A percentile compares a stretch with the other conserved stretches of the same genome.
Evolutionary conservation across 1,140 invertebrate species (phyloP).

Genomic region (Brachionus asplanchnoidis): DNA sequence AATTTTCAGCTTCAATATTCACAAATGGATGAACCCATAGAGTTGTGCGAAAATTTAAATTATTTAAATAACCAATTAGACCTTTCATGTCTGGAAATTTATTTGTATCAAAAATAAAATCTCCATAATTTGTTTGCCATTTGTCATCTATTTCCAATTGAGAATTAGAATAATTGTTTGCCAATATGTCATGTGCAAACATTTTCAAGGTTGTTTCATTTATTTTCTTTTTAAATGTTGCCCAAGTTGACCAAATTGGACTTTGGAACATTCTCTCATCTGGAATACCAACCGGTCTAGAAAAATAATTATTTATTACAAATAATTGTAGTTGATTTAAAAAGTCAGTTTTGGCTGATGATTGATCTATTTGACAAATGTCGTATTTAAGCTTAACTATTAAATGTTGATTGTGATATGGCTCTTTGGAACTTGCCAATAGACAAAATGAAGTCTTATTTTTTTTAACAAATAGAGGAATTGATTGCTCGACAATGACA

Average conservation of each 20-base stretch:
- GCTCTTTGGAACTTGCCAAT: slow-evolving; percentile 43
- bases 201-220: slow-evolving; percentile 64
- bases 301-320: slow-evolving; percentile 38
- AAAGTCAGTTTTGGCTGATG: background rate
- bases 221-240: slow-evolving; percentile 68
- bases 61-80: slow-evolving; percentile 61
- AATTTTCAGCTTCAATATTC: slow-evolving; percentile 17
- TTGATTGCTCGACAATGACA: slow-evolving; percentile 47
- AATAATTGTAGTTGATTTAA: slow-evolving; percentile 9
- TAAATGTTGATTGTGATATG: slow-evolving; percentile 17
- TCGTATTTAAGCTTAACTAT: slow-evolving; percentile 28
- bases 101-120: slow-evolving; percentile 65
- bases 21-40: slow-evolving; percentile 86
- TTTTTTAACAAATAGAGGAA: slow-evolving; percentile 51
- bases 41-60: slow-evolving; percentile 67
- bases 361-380: slow-evolving; percentile 17
- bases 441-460: slow-evolving; percentile 22
- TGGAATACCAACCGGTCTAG: slow-evolving; percentile 59
- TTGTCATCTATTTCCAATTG: slow-evolving; percentile 81
- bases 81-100: slow-evolving; percentile 71
- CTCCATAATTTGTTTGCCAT: slow-evolving; percentile 59
- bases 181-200: slow-evolving; percentile 65
- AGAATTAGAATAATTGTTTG: slow-evolving; percentile 67
- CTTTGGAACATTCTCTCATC: slow-evolving; percentile 67
- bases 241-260: slow-evolving; percentile 89